These are phyloP conservation scores for Atractosteus spatula DNA, from an alignment of 2,113 vertebrate genomes.

Conservation along the genomic window DNA sequence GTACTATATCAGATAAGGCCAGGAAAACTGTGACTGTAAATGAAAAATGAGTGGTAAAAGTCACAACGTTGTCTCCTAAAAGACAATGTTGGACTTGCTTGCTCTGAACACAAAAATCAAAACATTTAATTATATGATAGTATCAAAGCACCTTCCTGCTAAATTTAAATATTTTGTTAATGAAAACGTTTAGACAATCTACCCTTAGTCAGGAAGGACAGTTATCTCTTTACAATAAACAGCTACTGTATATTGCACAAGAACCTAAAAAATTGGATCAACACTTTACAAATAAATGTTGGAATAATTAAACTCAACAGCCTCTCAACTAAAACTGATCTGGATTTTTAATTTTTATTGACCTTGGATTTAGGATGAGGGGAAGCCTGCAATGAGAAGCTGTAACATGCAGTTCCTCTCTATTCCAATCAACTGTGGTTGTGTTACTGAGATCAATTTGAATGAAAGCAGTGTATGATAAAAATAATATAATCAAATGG, in stretches of 20 bases:
- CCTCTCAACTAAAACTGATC: neutral
- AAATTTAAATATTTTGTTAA: conserved; percentile 8
- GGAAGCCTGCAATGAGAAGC: too few relatives aligned
- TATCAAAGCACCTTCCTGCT: neutral
- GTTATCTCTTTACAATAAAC: neutral
- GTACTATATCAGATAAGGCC: too few relatives aligned
- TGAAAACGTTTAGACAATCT: neutral
- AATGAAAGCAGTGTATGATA: too few relatives aligned
- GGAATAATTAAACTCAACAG: neutral
- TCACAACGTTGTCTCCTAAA: neutral
- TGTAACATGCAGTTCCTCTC: too few relatives aligned
- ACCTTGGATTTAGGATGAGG: neutral
- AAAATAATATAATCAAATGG: too few relatives aligned
- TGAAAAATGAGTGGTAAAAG: neutral
- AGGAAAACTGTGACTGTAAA: too few relatives aligned
- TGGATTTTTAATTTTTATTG: neutral
- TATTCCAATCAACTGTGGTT: neutral
- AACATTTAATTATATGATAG: neutral
- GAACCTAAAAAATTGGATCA: neutral
- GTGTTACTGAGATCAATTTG: too few relatives aligned
- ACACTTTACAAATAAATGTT: neutral
- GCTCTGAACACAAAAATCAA: neutral
- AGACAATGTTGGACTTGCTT: neutral
- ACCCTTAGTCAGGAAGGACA: neutral
- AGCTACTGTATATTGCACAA: neutral